These are phyloP conservation scores for Dryocosmus kuriphilus DNA, from an alignment of 2,888 invertebrate species.

Conservation along the genomic window DNA sequence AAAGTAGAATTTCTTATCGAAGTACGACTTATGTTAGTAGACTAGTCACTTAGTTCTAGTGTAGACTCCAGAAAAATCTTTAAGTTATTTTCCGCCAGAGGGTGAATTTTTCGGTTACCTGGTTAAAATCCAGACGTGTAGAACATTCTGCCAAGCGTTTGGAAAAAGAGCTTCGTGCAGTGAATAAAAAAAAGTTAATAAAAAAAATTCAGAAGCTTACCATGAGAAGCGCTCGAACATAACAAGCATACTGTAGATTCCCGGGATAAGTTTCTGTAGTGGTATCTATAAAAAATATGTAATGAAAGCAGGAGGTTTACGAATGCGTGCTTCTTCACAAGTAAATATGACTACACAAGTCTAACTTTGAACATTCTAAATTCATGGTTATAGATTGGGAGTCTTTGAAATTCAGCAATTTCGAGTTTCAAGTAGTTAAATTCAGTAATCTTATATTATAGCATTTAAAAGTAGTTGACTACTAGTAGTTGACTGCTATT, in stretches of 20 bases:
- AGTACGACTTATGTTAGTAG: background rate
- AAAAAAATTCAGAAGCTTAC: background rate
- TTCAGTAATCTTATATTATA: too few species aligned
- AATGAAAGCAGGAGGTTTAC: background rate
- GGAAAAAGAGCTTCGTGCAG: background rate
- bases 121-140: conserved; percentile 27
- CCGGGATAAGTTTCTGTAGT: background rate
- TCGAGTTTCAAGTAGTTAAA: too few species aligned
- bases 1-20: background rate
- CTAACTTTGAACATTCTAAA: too few species aligned
- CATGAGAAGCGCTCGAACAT: background rate
- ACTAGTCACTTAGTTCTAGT: background rate
- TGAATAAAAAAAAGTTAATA: background rate
- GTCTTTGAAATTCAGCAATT: too few species aligned
- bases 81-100: conserved; percentile 44
- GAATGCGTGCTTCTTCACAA: background rate
- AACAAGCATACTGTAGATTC: background rate
- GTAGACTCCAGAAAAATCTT: too few species aligned
- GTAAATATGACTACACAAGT: too few species aligned
- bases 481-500: too few species aligned
- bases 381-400: too few species aligned
- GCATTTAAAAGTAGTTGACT: too few species aligned
- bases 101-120: conserved; percentile 63
- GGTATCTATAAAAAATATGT: background rate
- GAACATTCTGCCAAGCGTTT: background rate